Base-by-base conservation (phyloP, 2,797 vertebrate genomes). In the Leptodactylus fallax region DNA sequence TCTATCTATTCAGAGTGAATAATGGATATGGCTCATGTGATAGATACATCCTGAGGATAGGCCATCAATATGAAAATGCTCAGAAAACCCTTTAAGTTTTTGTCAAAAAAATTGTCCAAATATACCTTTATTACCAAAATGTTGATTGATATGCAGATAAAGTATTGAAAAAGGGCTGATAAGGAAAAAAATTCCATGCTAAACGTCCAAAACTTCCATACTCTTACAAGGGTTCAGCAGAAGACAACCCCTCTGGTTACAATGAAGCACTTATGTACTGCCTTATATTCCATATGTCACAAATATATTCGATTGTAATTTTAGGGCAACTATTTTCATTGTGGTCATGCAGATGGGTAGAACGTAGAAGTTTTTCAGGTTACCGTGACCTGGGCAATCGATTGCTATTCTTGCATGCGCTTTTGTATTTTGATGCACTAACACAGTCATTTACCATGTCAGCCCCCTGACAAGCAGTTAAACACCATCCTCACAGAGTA, bases 351-450 rank as follows among this genome's bases (percentile, higher is more conserved):
- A 14, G 1, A 25, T 25, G 53, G 23, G 56, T 5, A 9, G 13
- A 25, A 5, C 3, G 2, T 23, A 53, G 47, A 76, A 55, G 2
- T 9, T 77, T 77, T 77, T 55, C 19, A 8, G 5, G 19, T 36
- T 3, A 11, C 17, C 60, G 45, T 19, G 25, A 60, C 16, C 16
- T 1, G 16, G 36, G 55, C 25, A 36, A 79, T 60, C 9, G 45
- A 21, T 45, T 21, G 77, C 55, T 45, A 27, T 60, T 27, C 55
- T 36, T 79, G 4, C 25, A 79, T 27, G 55, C 77, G 8, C 53
- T 58, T 60, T 60, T 58, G 51, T 58, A 21, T 60, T 27, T 60
- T 58, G 78, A 79, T 19, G 78, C 78, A 60, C 55, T 58, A 36
- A 60, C 55, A 21, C n/a, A 56, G 53, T 79, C 51, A 79, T 60